Base-by-base conservation (phyloP, 2,113 vertebrate genomes). In the Hypomesus transpacificus region DNA sequence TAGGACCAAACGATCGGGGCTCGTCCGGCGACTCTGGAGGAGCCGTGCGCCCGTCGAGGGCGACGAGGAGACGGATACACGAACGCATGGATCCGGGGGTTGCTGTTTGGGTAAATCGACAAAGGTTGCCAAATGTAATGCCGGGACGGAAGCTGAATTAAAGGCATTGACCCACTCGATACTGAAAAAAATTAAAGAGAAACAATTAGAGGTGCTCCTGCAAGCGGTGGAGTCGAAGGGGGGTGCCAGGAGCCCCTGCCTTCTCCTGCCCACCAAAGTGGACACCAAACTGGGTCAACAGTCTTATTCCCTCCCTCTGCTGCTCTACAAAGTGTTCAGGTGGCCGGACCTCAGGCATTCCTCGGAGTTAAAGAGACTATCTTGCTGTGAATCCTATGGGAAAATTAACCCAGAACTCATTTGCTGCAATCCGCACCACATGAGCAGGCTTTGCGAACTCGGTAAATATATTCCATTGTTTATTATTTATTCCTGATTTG, bases 1-100 rank as follows among this genome's bases (percentile, higher is more conserved):
- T 93, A 96, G 95, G 96, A 97, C 95, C 95, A 98, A 96, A 97
- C 95, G 95, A 87, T 96, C 96, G 92, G 93, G 93, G 92, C 95
- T 97, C 90, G 94, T 97, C 91, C 95, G 95, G 92, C 94, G 96
- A 94, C 95, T 98, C 88, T 98, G 96, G 96, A 92, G 95, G 92
- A 97, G 94, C 92, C 96, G 95, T 61, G 94, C 94, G 89, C 94
- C 95, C 91, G 94, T 92, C 88, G 95, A 93, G 90, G 94, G 94
- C 89, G 94, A 95, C 91, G 94, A 92, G 88, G 94, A 94, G 89
- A 87, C 92, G 91, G 94, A 89, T 82, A 87, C 88, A 67, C 89
- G 91, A 90, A 91, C 89, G 84, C 92, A 94, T 91, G 92, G 93
- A 87, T 80, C 90, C 80, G 86, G 91, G 82, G 92, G 93, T 84